Evolutionary conservation across 2,797 vertebrate species (phyloP), one percentile per base, ranked within the genome.

Genomic region (Bradypodion ventrale): DNA sequence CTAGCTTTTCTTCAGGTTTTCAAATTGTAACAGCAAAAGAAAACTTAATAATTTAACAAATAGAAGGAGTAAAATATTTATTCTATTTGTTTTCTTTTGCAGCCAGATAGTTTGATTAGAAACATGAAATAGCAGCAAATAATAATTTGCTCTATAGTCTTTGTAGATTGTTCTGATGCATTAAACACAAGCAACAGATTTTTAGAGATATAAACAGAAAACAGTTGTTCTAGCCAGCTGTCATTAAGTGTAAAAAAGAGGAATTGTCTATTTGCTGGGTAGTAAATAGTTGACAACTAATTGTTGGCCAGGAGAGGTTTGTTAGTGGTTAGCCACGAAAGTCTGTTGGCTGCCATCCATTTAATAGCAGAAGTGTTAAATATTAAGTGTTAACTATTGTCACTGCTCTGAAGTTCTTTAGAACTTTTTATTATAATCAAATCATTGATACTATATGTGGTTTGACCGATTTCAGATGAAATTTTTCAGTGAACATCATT

Each of bases 151-250:
- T 77, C 27, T 63, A 0, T 25, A 37, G 75, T 60, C 82, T 56
- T 75, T 83, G 78, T 85, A 52, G 85, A 80, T 87, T 93, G 89
- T 89, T 88, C 66, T 83, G 63, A 88, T 83, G 63, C 89, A 86
- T 94, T 93, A 91, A 80, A 85, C 75, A 88, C n/a, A 83, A 84
- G 74, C 76, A 80, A 75, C 1, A 0, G 49, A 74, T 52, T 82
- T 82, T 78, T 88, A 90, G 88, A 83, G 27, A 56, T 60, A 68
- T 89, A 86, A 75, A 63, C 75, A 87, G 85, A 87, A 91, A 87
- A 78, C 0, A 42, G 88, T 0, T 83, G 78, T 79, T 93, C 83
- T 77, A 74, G 72, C 62, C 93, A 95, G 94, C 93, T 95, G 93
- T 92, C 85, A 60, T 84, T 89, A 80, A 78, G 21, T 85, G 13